Evolutionary conservation across 2,888 invertebrate species (phyloP).

Genomic region (Dioctria rufipes): DNA sequence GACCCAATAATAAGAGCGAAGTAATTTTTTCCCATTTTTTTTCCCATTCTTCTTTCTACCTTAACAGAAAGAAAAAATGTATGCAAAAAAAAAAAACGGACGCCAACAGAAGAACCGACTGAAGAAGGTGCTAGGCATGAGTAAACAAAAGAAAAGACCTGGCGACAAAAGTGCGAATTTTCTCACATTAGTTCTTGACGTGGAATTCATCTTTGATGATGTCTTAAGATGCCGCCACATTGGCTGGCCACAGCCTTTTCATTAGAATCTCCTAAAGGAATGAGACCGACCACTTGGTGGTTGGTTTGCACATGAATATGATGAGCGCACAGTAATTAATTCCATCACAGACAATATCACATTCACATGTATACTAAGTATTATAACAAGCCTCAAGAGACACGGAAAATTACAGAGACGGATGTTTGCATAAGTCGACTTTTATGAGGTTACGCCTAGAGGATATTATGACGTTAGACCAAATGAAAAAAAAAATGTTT

Average conservation of each 20-base stretch:
- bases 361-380: not conserved
- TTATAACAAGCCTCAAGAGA: not conserved
- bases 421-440: constrained; percentile 17
- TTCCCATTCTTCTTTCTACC: not conserved
- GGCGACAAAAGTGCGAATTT: constrained; percentile 46
- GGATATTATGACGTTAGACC: not conserved
- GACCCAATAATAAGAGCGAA: constrained; percentile 17
- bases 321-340: constrained; percentile 33
- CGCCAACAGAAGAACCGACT: not conserved
- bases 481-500: no score
- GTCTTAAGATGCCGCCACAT: constrained; percentile 1
- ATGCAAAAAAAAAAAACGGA: not conserved
- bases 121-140: not conserved
- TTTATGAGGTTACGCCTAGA: constrained; percentile 6
- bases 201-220: constrained; percentile 40
- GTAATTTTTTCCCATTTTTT: constrained; percentile 24
- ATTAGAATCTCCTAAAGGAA: not conserved
- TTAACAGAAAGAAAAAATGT: not conserved
- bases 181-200: constrained; percentile 37
- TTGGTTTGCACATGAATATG: constrained; percentile 6
- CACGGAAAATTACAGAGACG: not conserved
- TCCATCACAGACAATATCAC: not conserved
- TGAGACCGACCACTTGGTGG: not conserved
- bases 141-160: constrained; percentile 14
- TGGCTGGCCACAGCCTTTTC: no score